Evolutionary conservation across 2,113 vertebrate species (phyloP).

Genomic region (Alces alces): DNA sequence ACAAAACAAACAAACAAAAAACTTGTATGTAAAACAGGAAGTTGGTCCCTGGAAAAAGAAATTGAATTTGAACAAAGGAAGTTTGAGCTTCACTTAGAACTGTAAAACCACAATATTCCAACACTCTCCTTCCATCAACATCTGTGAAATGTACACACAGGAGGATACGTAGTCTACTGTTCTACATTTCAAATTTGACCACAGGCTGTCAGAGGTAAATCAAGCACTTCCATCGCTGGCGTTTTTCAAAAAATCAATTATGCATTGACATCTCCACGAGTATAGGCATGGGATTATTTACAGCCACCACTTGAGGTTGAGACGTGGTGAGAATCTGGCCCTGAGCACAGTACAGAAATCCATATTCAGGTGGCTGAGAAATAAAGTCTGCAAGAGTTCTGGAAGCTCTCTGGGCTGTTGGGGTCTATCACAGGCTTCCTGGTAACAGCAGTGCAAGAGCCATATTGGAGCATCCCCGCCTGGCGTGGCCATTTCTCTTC

Average conservation of each 20-base stretch:
- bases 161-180: fast-evolving
- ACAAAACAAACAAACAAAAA: neutral
- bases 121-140: fast-evolving
- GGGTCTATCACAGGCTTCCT: constrained; percentile 12
- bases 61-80: neutral
- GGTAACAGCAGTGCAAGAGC: neutral
- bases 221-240: neutral
- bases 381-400: constrained; percentile 37
- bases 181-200: neutral
- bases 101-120: fast-evolving
- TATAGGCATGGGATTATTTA: fast-evolving
- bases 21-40: neutral
- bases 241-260: neutral
- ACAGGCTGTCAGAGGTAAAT: fast-evolving
- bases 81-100: neutral
- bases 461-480: neutral
- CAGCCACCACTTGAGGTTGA: neutral
- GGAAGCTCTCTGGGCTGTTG: neutral
- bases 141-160: fast-evolving
- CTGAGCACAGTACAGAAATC: constrained; percentile 14
- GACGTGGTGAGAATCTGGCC: constrained; percentile 48
- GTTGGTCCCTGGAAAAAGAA: neutral
- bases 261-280: neutral
- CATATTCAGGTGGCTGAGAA: neutral
- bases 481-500: too few relatives aligned